Conservation (phyloP, 2,888 invertebrate genomes). For the Aplocera efformata region DNA sequence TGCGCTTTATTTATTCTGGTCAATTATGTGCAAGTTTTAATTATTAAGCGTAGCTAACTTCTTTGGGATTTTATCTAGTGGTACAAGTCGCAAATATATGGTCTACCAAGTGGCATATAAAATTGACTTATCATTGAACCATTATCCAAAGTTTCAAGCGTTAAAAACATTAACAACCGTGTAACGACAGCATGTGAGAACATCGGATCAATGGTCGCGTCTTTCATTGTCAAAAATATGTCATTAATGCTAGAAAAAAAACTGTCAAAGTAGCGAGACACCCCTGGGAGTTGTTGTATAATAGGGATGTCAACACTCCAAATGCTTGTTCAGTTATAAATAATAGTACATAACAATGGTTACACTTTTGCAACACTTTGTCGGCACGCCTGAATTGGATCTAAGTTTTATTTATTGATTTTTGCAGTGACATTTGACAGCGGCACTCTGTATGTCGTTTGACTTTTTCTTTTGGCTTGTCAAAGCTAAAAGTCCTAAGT, state of each 20-base stretch:
- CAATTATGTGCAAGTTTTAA: no score
- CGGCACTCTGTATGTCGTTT: constrained; percentile 18
- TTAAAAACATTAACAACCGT: constrained; percentile 62
- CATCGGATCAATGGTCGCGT: constrained; percentile 69
- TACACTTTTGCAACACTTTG: constrained; percentile 56
- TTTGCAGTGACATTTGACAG: constrained; percentile 36
- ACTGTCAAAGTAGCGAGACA: constrained; percentile 56
- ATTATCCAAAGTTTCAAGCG: constrained; percentile 27
- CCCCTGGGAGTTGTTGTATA: constrained; percentile 73
- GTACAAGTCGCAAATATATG: no score
- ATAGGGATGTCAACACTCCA: constrained; percentile 76
- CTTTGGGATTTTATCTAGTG: no score
- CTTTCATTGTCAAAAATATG: constrained; percentile 70
- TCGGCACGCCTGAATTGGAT: constrained; percentile 62
- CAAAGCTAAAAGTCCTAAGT: no score
- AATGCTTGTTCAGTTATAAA: constrained; percentile 67
- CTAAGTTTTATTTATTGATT: constrained; percentile 64
- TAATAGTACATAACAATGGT: constrained; percentile 60
- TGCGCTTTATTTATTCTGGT: no score
- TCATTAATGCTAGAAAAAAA: constrained; percentile 70
- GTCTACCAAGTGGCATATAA: no score
- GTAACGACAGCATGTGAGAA: constrained; percentile 72
- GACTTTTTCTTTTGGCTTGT: not conserved
- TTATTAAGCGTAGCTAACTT: no score
- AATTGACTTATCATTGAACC: constrained; percentile 18